These are phyloP conservation scores for Perca schrenkii DNA, from an alignment of 2,113 vertebrate species.

Conservation along the genomic window DNA sequence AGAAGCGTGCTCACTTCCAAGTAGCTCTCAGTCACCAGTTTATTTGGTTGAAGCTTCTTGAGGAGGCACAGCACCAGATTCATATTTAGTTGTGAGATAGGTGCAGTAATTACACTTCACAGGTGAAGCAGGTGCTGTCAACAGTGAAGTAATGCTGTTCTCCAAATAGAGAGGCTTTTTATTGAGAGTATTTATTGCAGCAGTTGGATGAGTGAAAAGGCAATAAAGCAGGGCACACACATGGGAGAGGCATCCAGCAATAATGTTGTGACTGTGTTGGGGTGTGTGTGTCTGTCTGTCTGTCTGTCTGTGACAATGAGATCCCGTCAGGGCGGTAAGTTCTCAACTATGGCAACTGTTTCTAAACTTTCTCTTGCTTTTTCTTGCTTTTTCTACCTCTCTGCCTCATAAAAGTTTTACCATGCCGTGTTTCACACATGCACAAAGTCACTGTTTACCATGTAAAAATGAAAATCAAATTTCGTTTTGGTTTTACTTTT, in stretches of 20 bases:
- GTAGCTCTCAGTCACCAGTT: not conserved
- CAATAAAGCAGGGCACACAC: constrained; percentile 58
- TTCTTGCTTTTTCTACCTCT: not conserved
- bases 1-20: not conserved
- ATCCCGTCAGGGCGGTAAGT: constrained; percentile 4
- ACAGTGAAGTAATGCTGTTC: constrained; percentile 31
- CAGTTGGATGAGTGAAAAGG: constrained; percentile 55
- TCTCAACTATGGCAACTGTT: not conserved
- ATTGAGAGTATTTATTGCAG: constrained; percentile 63
- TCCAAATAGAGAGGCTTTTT: constrained; percentile 41
- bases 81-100: constrained; percentile 9
- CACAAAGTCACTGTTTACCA: not conserved
- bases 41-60: not conserved
- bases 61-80: not conserved
- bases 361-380: not conserved
- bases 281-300: not conserved
- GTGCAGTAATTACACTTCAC: constrained; percentile 42
- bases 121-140: constrained; percentile 15
- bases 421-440: not conserved
- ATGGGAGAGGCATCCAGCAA: constrained; percentile 48
- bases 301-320: not conserved
- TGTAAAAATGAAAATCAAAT: not conserved
- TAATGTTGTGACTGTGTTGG: constrained; percentile 11
- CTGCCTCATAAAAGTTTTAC: not conserved
- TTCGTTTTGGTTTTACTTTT: not conserved